Percentiles rank a stretch among this genome's conserved stretches.
Evolutionary conservation across 2,113 vertebrate species (phyloP).

Genomic region (Scomber japonicus): DNA sequence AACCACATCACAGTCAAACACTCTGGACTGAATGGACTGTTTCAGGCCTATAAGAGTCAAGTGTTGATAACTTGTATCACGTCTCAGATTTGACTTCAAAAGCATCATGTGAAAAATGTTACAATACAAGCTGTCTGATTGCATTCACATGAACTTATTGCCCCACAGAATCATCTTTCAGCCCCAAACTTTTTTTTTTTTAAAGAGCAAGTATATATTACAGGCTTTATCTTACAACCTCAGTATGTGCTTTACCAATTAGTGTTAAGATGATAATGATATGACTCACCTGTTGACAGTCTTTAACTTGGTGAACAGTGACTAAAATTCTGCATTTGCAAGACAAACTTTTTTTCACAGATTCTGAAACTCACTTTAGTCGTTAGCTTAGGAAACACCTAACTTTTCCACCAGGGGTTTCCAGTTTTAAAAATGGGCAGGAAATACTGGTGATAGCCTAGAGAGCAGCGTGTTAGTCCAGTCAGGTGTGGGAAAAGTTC

Average conservation of each 20-base stretch:
- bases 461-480: background rate
- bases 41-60: background rate
- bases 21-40: constrained; percentile 2
- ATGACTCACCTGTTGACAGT: background rate
- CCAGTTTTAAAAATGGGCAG: background rate
- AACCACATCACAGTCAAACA: constrained; percentile 23
- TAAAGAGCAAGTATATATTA: too few species aligned
- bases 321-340: background rate
- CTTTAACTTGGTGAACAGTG: background rate
- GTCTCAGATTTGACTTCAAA: constrained; percentile 20
- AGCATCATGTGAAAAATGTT: constrained; percentile 21
- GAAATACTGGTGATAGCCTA: too few species aligned
- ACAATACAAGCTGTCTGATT: constrained; percentile 3
- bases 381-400: too few species aligned
- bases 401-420: too few species aligned
- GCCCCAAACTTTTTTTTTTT: background rate
- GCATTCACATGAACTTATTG: constrained; percentile 8
- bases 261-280: background rate
- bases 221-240: too few species aligned
- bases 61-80: constrained; percentile 4
- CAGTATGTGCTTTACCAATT: background rate
- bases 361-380: background rate
- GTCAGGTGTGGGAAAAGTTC: background rate
- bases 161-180: background rate
- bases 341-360: background rate